phyloP scores from a whole-genome alignment of 2,888 invertebrate genomes.

The Coenonympha glycerion region DNA sequence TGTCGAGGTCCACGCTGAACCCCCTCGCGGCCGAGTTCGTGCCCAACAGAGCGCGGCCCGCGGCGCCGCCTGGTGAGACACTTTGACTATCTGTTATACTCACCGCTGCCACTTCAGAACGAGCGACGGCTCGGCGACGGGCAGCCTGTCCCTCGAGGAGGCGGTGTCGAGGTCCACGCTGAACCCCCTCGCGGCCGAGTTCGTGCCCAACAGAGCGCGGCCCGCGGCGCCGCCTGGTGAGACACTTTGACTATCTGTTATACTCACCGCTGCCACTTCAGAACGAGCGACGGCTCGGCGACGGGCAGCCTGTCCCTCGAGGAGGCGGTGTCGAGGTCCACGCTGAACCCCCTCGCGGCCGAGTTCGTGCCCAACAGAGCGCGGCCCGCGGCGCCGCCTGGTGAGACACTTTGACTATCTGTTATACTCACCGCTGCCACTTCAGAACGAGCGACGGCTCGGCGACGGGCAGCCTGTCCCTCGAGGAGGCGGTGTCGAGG shows the following conservation, averaged over 20 bases:
- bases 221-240: constrained; percentile 31
- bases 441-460: constrained; percentile 54
- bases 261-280: constrained; percentile 25
- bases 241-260: background rate
- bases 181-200: constrained; percentile 91
- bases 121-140: constrained; percentile 46
- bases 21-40: constrained; percentile 91
- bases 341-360: constrained; percentile 88
- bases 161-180: constrained; percentile 80
- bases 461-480: constrained; percentile 38
- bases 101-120: constrained; percentile 36
- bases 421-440: background rate
- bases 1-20: constrained; percentile 84
- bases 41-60: constrained; percentile 63
- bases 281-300: constrained; percentile 50
- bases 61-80: constrained; percentile 28
- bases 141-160: constrained; percentile 56
- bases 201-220: constrained; percentile 77
- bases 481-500: constrained; percentile 72
- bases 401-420: constrained; percentile 13
- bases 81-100: background rate
- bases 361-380: constrained; percentile 83
- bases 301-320: constrained; percentile 49
- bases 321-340: constrained; percentile 78
- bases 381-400: constrained; percentile 26